Evolutionary conservation across 2,888 invertebrate species (phyloP), one percentile per base, ranked within the genome.

Genomic region (Prosapia bicincta): DNA sequence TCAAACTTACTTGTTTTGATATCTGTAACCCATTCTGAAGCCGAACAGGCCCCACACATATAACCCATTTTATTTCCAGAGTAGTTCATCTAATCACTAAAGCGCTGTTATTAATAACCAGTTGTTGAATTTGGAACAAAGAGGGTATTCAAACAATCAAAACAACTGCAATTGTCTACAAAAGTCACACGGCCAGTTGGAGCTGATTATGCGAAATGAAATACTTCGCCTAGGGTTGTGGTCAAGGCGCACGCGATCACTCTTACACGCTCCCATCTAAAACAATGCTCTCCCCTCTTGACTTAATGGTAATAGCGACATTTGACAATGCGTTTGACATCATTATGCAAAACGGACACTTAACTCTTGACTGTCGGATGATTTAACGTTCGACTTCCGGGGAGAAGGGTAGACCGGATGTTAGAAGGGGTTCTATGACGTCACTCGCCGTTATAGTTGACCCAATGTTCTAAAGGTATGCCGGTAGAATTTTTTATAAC

Each of bases 271-370:
- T 30, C 30, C 30, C 30, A 30, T 30, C 30, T 20, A 54, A 54
- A 54, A 54, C 54, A 54, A 54, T 54, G 20, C n/a, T 3, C 54
- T 20, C 54, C 20, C 54, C 20, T 54, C 54, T n/a, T 10, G 38
- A 54, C 54, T 54, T 5, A 10, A 54, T 54, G 54, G 20, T 54
- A 54, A 54, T 54, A 54, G 54, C 54, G 10, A 54, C 3, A 30
- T 10, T 54, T 54, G 54, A 54, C 54, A 54, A 54, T 54, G 20
- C 5, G 54, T 54, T 54, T 20, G 54, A 54, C 54, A 54, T 54
- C 54, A 54, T 54, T 54, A 54, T 54, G 54, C 54, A 54, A 54
- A 54, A 54, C 54, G 54, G 54, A 54, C 54, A 54, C 54, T 54
- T 54, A 54, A 54, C 54, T 54, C n/a, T 1, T 20, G 54, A 54